Conservation (phyloP, 2,113 vertebrate species). For the Pituophis catenifer region DNA sequence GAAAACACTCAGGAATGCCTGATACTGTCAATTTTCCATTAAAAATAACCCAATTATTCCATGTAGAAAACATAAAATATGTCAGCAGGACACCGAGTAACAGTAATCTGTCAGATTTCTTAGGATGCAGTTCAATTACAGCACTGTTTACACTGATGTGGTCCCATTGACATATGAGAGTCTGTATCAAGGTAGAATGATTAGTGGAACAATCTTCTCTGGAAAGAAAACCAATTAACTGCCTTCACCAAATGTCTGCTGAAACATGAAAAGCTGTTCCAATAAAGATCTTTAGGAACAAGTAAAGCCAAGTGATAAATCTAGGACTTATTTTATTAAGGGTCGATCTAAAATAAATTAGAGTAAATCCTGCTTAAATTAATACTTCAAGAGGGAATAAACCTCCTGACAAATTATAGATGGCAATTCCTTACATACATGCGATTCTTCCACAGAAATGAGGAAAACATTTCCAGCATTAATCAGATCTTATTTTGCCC, state of each 20-base stretch:
- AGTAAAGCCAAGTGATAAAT: conserved; percentile 69
- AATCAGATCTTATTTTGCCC: not conserved
- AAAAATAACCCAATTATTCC: conserved; percentile 28
- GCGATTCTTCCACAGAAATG: not conserved
- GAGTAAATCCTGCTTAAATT: conserved; percentile 56
- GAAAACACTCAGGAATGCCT: not conserved
- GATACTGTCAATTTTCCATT: conserved; percentile 28
- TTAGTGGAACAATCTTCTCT: conserved; percentile 77
- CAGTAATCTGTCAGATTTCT: conserved; percentile 71
- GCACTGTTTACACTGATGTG: not conserved
- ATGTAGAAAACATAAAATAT: conserved; percentile 58
- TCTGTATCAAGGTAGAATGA: conserved; percentile 44
- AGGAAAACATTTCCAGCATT: not conserved
- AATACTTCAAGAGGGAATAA: conserved; percentile 50
- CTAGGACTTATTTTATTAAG: conserved; percentile 69
- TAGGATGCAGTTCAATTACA: conserved; percentile 37
- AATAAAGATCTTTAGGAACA: conserved; percentile 69
- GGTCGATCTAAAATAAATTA: conserved; percentile 61
- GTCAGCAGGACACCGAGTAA: conserved; percentile 70
- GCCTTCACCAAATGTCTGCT: conserved; percentile 79
- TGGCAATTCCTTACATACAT: conserved; percentile 14
- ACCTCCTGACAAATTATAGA: conserved; percentile 29
- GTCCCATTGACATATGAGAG: not conserved
- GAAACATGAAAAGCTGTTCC: conserved; percentile 75
- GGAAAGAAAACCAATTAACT: conserved; percentile 80